phyloP scores from a whole-genome alignment of 2,113 vertebrate genomes.

The Gasterosteus aculeatus region DNA sequence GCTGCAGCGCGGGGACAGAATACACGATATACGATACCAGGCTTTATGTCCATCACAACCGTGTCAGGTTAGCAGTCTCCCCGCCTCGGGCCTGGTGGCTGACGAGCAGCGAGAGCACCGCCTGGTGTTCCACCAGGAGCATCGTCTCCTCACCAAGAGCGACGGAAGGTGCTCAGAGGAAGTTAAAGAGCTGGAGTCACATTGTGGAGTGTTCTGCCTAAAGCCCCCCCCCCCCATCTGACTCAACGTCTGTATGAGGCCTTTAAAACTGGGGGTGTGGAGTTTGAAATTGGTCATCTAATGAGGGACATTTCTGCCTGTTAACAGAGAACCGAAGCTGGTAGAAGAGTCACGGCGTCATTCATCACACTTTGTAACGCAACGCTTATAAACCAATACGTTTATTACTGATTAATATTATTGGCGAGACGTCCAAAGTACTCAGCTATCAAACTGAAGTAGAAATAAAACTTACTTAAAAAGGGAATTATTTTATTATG shows the following conservation, averaged over 20 bases:
- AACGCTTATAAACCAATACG: not conserved
- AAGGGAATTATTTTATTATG: not conserved
- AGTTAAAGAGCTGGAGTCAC: not conserved
- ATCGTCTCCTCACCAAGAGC: not conserved
- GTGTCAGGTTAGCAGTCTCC: constrained; percentile 46
- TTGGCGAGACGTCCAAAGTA: too few species aligned
- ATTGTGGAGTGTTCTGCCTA: too few species aligned
- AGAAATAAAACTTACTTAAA: too few species aligned
- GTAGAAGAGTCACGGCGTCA: too few species aligned
- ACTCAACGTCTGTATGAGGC: not conserved
- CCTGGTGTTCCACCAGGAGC: constrained; percentile 42
- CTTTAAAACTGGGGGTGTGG: not conserved
- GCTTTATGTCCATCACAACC: constrained; percentile 27
- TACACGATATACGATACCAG: not conserved
- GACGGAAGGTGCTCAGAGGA: too few species aligned
- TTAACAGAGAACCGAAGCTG: too few species aligned
- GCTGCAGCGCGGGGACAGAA: constrained; percentile 9
- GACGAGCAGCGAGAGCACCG: constrained; percentile 55
- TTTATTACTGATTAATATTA: too few species aligned
- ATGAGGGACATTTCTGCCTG: not conserved
- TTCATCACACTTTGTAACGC: not conserved
- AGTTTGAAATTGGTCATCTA: not conserved
- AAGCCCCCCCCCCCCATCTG: too few species aligned
- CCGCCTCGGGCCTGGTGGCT: not conserved
- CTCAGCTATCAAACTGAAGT: too few species aligned